Base-by-base conservation (phyloP, 2,888 invertebrate species). In the Acanthopleura granulata region DNA sequence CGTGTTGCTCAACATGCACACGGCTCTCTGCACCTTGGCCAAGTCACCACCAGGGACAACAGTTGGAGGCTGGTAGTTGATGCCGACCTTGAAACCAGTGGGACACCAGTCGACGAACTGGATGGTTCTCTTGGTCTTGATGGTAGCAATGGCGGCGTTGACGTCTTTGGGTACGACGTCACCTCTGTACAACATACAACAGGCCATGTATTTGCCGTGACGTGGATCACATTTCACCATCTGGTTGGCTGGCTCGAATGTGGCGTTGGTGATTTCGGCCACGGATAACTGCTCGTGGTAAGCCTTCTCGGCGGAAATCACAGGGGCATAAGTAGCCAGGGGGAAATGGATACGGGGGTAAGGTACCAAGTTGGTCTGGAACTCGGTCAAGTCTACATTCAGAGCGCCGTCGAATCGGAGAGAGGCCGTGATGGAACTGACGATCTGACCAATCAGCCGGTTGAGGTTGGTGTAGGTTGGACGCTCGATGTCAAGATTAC, bases 71-170 rank as follows among this genome's bases (percentile, higher is more conserved):
- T 57, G 57, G 57, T 57, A 57, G 57, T 57, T 57, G 57, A 57
- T 57, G 57, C 57, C 57, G 57, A 57, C 57, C 57, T 57, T 57
- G 57, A 57, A 57, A 57, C 57, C 57, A 12, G 57, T 57, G 57
- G 57, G 57, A 12, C 57, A 57, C 57, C 57, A 57, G 57, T 57
- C 57, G 57, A 57, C 57, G 57, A 57, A 57, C 57, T 57, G 57
- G 57, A 57, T 57, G 57, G 57, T 57, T 12, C 57, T 57, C 57
- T 57, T 57, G 57, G 57, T 57, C 57, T 57, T 57, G 57, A 57
- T 57, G 57, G 57, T 57, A 6, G 57, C 57, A 57, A 57, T 57
- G 57, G 57, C 57, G 57, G 57, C 57, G 57, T 57, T 57, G 57
- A 57, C 57, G 12, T 57, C 57, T 12, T 57, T 57, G 57, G 57